These are phyloP conservation scores for Helicolenus hilgendorfi DNA, from an alignment of 2,797 vertebrate species.

Conservation along the genomic window DNA sequence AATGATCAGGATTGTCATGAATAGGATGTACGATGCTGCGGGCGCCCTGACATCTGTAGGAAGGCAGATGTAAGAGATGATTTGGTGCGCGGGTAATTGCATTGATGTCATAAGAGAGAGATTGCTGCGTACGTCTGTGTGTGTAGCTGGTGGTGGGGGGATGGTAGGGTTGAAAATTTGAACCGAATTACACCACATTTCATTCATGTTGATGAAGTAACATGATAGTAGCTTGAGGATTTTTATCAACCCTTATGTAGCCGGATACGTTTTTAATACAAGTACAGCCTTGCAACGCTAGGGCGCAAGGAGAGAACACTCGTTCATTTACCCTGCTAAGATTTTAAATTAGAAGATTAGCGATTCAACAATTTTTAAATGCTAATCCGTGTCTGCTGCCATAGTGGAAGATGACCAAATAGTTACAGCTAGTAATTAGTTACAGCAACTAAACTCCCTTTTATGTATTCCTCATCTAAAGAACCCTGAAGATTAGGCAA, in stretches of 20 bases:
- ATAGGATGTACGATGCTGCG: constrained; percentile 28
- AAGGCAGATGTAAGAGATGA: constrained; percentile 53
- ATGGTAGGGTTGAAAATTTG: neutral
- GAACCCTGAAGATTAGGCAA: neutral
- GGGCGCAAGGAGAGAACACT: neutral
- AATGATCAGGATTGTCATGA: constrained; percentile 62
- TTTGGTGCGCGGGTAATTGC: constrained; percentile 51
- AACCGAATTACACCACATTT: constrained; percentile 48
- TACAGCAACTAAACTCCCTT: neutral
- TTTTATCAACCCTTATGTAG: constrained; percentile 8
- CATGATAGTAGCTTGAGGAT: constrained; percentile 20
- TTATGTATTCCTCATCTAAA: neutral
- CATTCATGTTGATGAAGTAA: constrained; percentile 34
- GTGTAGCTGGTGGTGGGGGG: neutral
- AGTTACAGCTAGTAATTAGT: neutral
- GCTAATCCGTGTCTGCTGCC: neutral
- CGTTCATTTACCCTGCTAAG: neutral
- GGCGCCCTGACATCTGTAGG: constrained; percentile 44
- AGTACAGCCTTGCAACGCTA: neutral
- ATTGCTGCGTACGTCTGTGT: constrained; percentile 10
- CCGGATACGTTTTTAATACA: neutral
- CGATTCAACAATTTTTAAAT: neutral
- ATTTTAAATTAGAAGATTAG: neutral
- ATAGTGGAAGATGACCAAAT: neutral
- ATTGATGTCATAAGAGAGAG: constrained; percentile 45